A percentile compares a stretch with the other conserved stretches of the same genome.
phyloP scores from a whole-genome alignment of 2,888 invertebrate genomes.

The Ophion slaviceki region DNA sequence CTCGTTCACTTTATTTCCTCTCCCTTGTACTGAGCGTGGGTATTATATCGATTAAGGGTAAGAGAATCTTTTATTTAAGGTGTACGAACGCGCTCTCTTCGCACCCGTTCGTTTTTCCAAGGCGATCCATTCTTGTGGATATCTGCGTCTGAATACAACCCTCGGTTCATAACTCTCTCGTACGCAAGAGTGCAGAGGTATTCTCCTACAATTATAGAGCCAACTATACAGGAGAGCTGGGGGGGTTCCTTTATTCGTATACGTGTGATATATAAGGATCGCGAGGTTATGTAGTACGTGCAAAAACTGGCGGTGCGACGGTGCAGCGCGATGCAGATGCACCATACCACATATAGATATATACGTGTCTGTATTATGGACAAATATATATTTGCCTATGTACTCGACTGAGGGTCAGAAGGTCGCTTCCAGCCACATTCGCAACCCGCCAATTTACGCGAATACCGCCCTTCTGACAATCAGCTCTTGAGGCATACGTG shows the following conservation, averaged over 20 bases:
- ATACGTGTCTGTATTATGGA: background rate
- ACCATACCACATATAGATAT: constrained; percentile 6
- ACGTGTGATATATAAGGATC: background rate
- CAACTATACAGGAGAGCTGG: background rate
- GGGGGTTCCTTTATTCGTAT: background rate
- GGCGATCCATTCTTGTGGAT: background rate
- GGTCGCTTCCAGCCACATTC: background rate
- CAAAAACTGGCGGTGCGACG: constrained; percentile 15
- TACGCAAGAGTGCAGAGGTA: constrained; percentile 17
- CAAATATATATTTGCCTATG: background rate
- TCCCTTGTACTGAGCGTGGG: background rate
- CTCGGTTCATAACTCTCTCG: constrained; percentile 34
- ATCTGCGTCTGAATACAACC: background rate
- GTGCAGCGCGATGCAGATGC: constrained; percentile 19
- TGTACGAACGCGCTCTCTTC: background rate
- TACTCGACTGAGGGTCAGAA: background rate
- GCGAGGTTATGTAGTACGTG: constrained; percentile 11
- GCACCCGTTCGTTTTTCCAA: background rate
- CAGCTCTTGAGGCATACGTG: no score
- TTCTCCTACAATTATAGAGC: constrained; percentile 6
- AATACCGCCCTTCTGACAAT: constrained; percentile 24
- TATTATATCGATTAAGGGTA: background rate
- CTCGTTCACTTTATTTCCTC: background rate
- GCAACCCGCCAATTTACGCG: background rate
- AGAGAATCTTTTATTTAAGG: constrained; percentile 8